Conservation (phyloP, 2,888 invertebrate species). For the Incurvaria masculella region DNA sequence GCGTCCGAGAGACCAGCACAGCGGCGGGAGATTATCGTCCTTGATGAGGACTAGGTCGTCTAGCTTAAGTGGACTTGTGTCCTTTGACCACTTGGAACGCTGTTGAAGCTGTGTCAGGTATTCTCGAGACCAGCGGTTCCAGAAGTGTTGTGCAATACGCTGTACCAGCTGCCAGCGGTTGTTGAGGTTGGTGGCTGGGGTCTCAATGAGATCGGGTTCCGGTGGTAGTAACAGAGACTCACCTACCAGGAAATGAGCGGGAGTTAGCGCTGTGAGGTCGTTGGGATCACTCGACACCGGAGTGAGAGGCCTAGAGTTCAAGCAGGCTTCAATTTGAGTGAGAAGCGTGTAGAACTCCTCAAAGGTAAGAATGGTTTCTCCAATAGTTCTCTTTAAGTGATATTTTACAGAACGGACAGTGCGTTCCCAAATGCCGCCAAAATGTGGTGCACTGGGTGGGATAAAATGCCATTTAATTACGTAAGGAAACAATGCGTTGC, state of each 20-base stretch:
- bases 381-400: conserved; percentile 16
- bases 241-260: conserved; percentile 17
- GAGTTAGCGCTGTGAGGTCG: conserved; percentile 16
- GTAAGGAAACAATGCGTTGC: neutral
- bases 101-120: conserved; percentile 16
- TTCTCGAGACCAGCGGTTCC: conserved; percentile 17
- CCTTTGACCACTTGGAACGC: no score
- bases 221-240: conserved; percentile 13
- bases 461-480: conserved; percentile 12
- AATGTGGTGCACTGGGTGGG: conserved; percentile 13
- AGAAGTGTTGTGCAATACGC: conserved; percentile 18
- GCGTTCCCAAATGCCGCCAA: conserved; percentile 16
- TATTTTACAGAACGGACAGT: conserved; percentile 14
- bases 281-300: conserved; percentile 16
- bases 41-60: no score
- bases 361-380: conserved; percentile 17
- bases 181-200: no score
- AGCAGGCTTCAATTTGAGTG: conserved; percentile 17
- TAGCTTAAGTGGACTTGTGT: no score
- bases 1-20: no score
- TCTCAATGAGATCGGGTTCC: conserved; percentile 7
- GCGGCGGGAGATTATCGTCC: no score
- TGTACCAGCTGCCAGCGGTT: conserved; percentile 18
- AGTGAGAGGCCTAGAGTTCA: conserved; percentile 17
- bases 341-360: conserved; percentile 17